Conservation (phyloP, 1,140 invertebrate species). For the Meteorus sp. region DNA sequence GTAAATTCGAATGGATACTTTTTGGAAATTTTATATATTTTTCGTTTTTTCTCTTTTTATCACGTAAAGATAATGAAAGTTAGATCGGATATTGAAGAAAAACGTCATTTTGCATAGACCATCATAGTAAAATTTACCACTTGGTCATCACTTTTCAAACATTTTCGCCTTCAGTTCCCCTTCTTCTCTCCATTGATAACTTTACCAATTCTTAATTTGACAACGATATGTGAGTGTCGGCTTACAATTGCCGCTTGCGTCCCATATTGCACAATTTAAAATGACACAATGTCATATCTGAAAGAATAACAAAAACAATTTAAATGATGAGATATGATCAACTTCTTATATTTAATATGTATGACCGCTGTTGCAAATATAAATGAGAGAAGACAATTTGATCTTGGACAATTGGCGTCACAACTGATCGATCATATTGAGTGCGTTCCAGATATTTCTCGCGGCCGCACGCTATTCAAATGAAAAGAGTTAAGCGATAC, state of each 20-base stretch:
- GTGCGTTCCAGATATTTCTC: conserved; percentile 14
- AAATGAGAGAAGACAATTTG: conserved; percentile 3
- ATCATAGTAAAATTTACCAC: neutral
- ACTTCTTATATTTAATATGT: neutral
- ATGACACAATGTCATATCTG: conserved; percentile 65
- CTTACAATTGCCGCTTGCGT: conserved; percentile 56
- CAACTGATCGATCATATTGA: conserved; percentile 16
- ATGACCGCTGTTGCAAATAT: neutral
- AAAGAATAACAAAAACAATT: conserved; percentile 39
- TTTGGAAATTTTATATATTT: too few relatives aligned
- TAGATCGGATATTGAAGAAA: too few relatives aligned
- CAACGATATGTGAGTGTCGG: neutral
- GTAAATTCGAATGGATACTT: too few relatives aligned
- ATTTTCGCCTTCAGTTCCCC: conserved; percentile 12
- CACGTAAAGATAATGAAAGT: too few relatives aligned
- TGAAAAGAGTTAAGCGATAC: conserved; percentile 29
- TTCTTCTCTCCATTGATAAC: too few relatives aligned
- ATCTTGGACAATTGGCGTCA: conserved; percentile 19
- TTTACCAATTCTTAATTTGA: conserved; percentile 2
- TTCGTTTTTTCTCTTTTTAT: too few relatives aligned
- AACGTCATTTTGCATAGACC: too few relatives aligned
- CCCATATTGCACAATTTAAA: conserved; percentile 70
- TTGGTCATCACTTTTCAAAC: neutral
- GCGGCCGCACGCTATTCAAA: conserved; percentile 20
- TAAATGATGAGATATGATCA: neutral